Evolutionary conservation across 2,888 invertebrate genomes (phyloP), one percentile per base, ranked within the genome.

Genomic region (Chydorus sphaericus): DNA sequence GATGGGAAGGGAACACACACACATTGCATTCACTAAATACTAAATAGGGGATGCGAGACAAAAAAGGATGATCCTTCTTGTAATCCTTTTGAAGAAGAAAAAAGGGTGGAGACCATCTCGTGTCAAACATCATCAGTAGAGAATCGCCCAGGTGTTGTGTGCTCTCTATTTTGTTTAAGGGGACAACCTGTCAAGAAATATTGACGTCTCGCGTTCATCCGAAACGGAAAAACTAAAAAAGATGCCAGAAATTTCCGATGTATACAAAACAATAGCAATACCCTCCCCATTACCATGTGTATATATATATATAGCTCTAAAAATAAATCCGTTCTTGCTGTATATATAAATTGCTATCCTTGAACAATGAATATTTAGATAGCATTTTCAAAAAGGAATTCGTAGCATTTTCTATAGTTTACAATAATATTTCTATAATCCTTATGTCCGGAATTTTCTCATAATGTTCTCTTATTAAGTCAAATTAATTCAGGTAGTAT

Each of bases 101-200:
- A 23, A 16, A 33, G 44, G 26, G 26, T 28, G 44, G 44, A 23
- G 14, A 20, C 44, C 16, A 14, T n/a, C 44, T 44, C 44, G 44
- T 44, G 44, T 44, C 44, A 44, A 44, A 44, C 44, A 44, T 26
- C 44, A 44, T 44, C 44, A n/a, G 28, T 26, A 44, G n/a, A n/a
- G n/a, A n/a, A n/a, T n/a, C n/a, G n/a, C n/a, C n/a, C n/a, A n/a
- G n/a, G n/a, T n/a, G n/a, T n/a, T n/a, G n/a, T n/a, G n/a, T n/a
- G 44, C 44, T 26, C n/a, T 44, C 28, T 26, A 20, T n/a, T 4
- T 39, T 38, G 16, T 38, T 4, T 38, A n/a, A n/a, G n/a, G n/a
- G n/a, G n/a, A n/a, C n/a, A n/a, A n/a, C n/a, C n/a, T n/a, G n/a
- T n/a, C n/a, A n/a, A n/a, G n/a, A n/a, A n/a, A n/a, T n/a, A n/a